Percentiles rank a stretch among this genome's conserved stretches.
These are phyloP conservation scores for Helostoma temminkii DNA, from an alignment of 2,797 vertebrate species.

Conservation along the genomic window DNA sequence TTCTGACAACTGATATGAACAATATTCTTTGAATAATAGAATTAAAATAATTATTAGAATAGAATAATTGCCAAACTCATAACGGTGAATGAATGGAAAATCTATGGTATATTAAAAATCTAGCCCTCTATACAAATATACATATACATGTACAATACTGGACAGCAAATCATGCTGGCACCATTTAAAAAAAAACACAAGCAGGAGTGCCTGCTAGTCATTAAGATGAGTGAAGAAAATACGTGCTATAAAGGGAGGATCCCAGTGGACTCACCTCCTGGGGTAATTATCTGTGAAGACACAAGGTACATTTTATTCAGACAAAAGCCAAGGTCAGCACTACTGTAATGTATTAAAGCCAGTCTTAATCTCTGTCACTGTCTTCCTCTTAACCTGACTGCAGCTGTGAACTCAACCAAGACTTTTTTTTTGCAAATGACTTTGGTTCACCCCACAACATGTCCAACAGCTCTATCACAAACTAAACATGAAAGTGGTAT, in stretches of 20 bases:
- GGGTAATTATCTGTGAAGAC: constrained; percentile 60
- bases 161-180: not conserved
- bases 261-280: constrained; percentile 29
- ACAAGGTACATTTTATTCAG: constrained; percentile 53
- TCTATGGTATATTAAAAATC: not conserved
- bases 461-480: constrained; percentile 2
- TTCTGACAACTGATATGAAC: not conserved
- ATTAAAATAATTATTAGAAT: too few species aligned
- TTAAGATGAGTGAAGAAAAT: constrained; percentile 31
- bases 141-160: not conserved
- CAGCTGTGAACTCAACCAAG: constrained; percentile 27
- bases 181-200: constrained; percentile 9
- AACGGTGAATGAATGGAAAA: not conserved
- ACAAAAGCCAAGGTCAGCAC: constrained; percentile 63
- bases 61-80: too few species aligned
- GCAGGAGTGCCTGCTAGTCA: not conserved
- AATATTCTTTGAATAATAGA: not conserved
- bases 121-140: not conserved
- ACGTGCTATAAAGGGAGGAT: constrained; percentile 20
- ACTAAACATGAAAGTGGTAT: not conserved
- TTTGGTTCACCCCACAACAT: constrained; percentile 2
- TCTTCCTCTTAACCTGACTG: constrained; percentile 28
- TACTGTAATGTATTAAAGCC: constrained; percentile 52
- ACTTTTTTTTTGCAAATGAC: constrained; percentile 6
- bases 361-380: constrained; percentile 45